Evolutionary conservation across 2,888 invertebrate genomes (phyloP).

Genomic region (Phyto melanocephala): DNA sequence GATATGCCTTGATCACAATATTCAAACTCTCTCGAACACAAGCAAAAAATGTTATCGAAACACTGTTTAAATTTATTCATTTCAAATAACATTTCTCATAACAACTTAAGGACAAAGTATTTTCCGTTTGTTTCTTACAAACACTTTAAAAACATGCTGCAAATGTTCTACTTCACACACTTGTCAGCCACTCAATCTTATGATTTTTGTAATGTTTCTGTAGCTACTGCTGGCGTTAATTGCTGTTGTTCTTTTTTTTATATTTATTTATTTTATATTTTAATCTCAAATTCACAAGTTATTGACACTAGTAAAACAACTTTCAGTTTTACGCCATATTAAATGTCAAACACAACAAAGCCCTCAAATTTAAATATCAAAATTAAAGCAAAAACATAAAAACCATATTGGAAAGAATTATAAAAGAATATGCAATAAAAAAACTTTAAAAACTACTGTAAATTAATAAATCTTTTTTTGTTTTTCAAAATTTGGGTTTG

Average conservation of each 20-base stretch:
- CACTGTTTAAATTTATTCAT: too few relatives aligned
- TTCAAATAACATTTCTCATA: too few relatives aligned
- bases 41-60: too few relatives aligned
- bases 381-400: not conserved
- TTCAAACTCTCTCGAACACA: too few relatives aligned
- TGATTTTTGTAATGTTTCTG: not conserved
- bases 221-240: not conserved
- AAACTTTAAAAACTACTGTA: too few relatives aligned
- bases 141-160: too few relatives aligned
- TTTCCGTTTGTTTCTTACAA: too few relatives aligned
- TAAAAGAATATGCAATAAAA: too few relatives aligned
- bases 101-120: too few relatives aligned
- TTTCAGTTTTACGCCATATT: constrained; percentile 45
- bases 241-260: constrained; percentile 26
- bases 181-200: constrained; percentile 17
- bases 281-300: not conserved
- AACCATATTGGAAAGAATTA: too few relatives aligned
- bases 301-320: constrained; percentile 58
- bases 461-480: not conserved
- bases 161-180: constrained; percentile 5
- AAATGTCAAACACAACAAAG: constrained; percentile 50
- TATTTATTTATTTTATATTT: constrained; percentile 17
- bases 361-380: not conserved
- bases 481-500: not conserved
- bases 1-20: too few relatives aligned